Evolutionary conservation across 1,140 invertebrate genomes (phyloP), one percentile per base, ranked within the genome.

Genomic region (Apis mellifera): DNA sequence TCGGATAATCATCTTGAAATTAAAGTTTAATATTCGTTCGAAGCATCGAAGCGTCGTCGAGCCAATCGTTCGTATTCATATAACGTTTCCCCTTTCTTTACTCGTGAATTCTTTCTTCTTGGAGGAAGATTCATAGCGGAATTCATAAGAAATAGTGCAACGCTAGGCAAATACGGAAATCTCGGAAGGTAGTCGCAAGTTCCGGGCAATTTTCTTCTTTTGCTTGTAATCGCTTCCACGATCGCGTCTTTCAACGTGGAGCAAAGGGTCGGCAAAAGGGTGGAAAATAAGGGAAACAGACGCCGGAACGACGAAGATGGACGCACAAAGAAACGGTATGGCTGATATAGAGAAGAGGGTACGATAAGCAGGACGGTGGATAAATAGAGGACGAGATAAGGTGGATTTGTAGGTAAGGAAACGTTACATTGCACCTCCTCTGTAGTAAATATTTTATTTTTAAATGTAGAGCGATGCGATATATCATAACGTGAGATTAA

Each of bases 91-190:
- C 66, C 55, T 52, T 71, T 62, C 68, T 78, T 13, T 23, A 8
- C 52, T 21, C n/a, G 9, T 55, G 32, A 62, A 21, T 65, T 64
- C 60, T 32, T 73, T 73, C 60, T 2, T 42, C 32, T 42, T 42
- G 17, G 11, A n/a, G 4, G 4, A 12, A 64, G 60, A 74, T 75
- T 55, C 78, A 75, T 52, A 72, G n/a, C 52, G 42, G 62, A 52
- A 68, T 81, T 81, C 71, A 66, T 59, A 81, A 75, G 78, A 81
- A 81, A 75, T 81, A 81, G 78, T 66, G 62, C 78, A 68, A 48
- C 71, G 70, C 42, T 81, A 75, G 52, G 78, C 60, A 66, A 81
- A 81, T 81, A 81, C 78, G 59, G 32, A 42, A n/a, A 42, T 73
- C n/a, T 48, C 19, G 42, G 19, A 57, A 17, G 62, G n/a, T 52